Evolutionary conservation across 2,888 invertebrate species (phyloP), one percentile per base, ranked within the genome.

Genomic region (Pseudococcus longispinus): DNA sequence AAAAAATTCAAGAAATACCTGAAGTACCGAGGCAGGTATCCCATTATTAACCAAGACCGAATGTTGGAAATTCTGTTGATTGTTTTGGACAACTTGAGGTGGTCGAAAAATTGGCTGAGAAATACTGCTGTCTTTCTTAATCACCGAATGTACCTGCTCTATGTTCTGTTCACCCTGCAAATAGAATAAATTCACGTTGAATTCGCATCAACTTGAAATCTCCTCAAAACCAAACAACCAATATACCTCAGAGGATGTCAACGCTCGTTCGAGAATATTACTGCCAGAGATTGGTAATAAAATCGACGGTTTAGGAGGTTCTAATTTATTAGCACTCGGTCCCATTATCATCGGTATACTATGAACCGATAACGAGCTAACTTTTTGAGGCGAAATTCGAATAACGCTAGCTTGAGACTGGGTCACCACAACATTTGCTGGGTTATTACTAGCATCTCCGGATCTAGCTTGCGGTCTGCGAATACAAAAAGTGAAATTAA

Each of bases 251-350:
- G 51, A 37, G 1, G 87, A 87, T 13, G 88, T 88, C 44, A 88
- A 86, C 13, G 88, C 88, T 82, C 87, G 87, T 88, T 88, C 88
- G 74, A 88, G 55, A 83, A 88, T 88, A 84, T 88, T 88, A 84
- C 88, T 20, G 89, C 89, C 32, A 90, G 88, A 86, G 55, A 80
- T 80, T n/a, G 86, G 86, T 32, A 86, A 46, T 46, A 86, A 80
- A 51, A 86, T 51, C 11, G 80, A 55, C n/a, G 46, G 51, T 55
- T 86, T 80, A 15, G 77, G 32, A 13, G 77, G 20, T 55, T 86
- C 86, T 15, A 86, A 37, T 86, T 80, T 85, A 77, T 46, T 80
- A 0, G 32, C 20, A 18, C 9, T 11, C 1, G 77, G 23, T 11
- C 42, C 29, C 9, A 86, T 23, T 32, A 77, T 32, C 77, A 80